Evolutionary conservation across 2,888 invertebrate genomes (phyloP).

Genomic region (Mythimna lalbum): DNA sequence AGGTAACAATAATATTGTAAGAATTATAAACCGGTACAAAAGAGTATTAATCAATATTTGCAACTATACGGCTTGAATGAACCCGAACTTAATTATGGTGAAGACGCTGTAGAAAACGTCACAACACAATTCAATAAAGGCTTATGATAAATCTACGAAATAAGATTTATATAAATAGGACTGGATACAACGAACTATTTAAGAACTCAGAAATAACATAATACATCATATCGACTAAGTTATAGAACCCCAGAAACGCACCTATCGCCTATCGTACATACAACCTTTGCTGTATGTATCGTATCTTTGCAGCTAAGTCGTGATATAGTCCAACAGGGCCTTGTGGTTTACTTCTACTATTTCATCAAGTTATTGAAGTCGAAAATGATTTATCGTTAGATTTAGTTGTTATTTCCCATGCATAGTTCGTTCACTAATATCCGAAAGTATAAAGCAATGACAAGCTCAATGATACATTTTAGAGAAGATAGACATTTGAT

Average conservation of each 20-base stretch:
- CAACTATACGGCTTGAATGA: constrained; percentile 9
- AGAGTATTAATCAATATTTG: constrained; percentile 22
- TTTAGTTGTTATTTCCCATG: background rate
- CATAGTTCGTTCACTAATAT: background rate
- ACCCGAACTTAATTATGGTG: background rate
- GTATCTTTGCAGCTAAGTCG: background rate
- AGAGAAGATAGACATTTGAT: background rate
- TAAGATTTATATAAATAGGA: background rate
- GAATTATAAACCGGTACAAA: constrained; percentile 7
- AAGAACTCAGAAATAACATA: background rate
- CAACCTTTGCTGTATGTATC: background rate
- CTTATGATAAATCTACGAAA: background rate
- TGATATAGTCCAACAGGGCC: constrained; percentile 37
- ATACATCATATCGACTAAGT: constrained; percentile 3
- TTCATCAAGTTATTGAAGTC: constrained; percentile 7
- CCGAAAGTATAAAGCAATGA: background rate
- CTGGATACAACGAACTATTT: background rate
- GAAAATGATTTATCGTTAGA: background rate
- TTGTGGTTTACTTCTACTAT: constrained; percentile 44
- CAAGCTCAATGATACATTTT: background rate
- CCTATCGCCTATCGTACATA: background rate
- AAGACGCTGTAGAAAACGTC: constrained; percentile 12
- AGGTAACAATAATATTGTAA: too few relatives aligned
- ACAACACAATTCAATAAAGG: background rate
- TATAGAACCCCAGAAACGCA: constrained; percentile 26